Evolutionary conservation across 2,113 vertebrate species (phyloP).

Genomic region (Pogonocichla stellata): DNA sequence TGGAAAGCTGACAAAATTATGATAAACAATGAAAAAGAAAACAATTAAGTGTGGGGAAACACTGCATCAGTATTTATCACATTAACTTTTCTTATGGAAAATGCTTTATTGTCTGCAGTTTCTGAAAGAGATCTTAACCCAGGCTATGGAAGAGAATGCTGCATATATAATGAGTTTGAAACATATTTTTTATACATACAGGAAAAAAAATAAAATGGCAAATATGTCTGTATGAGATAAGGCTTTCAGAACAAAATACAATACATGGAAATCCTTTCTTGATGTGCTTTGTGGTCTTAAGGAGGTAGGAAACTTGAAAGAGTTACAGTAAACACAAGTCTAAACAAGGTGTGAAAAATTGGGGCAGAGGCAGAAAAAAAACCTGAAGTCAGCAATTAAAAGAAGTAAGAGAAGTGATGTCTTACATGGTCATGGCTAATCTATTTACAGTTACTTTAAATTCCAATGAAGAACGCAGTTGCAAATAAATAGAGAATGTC

Average conservation of each 20-base stretch:
- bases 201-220: conserved; percentile 65
- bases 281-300: conserved; percentile 70
- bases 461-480: neutral
- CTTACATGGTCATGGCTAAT: conserved; percentile 6
- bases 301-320: conserved; percentile 72
- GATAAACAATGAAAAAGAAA: conserved; percentile 68
- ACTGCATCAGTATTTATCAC: conserved; percentile 55
- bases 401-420: neutral
- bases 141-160: neutral
- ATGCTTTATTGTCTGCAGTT: conserved; percentile 52
- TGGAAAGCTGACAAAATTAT: conserved; percentile 72
- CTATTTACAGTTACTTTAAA: conserved; percentile 17
- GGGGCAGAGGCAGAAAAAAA: neutral
- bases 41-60: conserved; percentile 71
- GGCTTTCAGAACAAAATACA: conserved; percentile 75
- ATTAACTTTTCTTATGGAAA: conserved; percentile 53
- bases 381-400: neutral
- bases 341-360: conserved; percentile 73
- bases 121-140: conserved; percentile 61
- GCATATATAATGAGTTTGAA: conserved; percentile 44
- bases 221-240: conserved; percentile 78
- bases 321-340: conserved; percentile 61
- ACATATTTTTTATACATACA: conserved; percentile 7
- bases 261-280: conserved; percentile 79
- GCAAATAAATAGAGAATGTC: neutral